A percentile compares a stretch with the other conserved stretches of the same genome.
Conservation (phyloP, 2,113 vertebrate genomes). For the Chaetodon auriga region DNA sequence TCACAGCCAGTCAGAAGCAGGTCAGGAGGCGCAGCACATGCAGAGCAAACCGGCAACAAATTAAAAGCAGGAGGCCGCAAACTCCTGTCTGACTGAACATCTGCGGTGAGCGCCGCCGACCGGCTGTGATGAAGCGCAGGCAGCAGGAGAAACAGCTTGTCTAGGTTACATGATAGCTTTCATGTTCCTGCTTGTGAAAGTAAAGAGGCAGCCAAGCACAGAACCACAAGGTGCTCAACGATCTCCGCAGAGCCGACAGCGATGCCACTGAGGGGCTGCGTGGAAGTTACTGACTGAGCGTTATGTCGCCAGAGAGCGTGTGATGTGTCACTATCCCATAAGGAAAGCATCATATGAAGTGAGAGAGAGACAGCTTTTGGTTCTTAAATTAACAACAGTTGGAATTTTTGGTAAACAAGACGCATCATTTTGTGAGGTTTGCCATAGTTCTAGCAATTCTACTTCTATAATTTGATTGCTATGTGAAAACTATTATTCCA, state of each 20-base stretch:
- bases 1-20: conserved; percentile 53
- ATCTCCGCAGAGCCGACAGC: conserved; percentile 8
- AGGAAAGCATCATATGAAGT: neutral
- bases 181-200: neutral
- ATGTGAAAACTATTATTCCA: neutral
- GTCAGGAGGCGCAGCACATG: conserved; percentile 51
- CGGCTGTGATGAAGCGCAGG: conserved; percentile 29
- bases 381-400: neutral
- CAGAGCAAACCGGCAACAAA: conserved; percentile 45
- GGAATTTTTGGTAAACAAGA: neutral
- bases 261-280: neutral
- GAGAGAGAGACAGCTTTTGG: neutral
- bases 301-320: neutral
- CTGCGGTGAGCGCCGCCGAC: neutral
- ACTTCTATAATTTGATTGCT: neutral
- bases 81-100: conserved; percentile 29
- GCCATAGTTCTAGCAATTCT: neutral
- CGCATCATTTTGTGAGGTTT: neutral
- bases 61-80: conserved; percentile 43
- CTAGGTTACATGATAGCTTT: neutral
- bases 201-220: conserved; percentile 28
- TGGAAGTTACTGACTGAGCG: neutral
- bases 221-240: neutral
- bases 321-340: neutral
- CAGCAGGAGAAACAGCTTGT: neutral